A percentile compares a stretch with the other conserved stretches of the same genome.
These are phyloP conservation scores for Subanguina moxae DNA, from an alignment of 1,140 invertebrate genomes.

Conservation along the genomic window DNA sequence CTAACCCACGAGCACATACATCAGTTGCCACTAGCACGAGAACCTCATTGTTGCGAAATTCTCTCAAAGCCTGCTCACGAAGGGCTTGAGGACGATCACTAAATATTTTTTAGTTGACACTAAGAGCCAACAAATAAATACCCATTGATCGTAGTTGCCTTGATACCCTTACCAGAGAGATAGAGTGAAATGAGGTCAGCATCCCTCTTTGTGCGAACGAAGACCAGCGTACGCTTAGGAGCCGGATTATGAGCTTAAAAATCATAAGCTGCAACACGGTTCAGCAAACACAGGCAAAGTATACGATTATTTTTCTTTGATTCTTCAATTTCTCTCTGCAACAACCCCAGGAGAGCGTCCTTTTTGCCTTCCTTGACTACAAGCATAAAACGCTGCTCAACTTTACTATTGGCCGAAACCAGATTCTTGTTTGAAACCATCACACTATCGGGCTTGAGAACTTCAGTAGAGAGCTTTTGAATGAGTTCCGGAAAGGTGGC, in stretches of 20 bases:
- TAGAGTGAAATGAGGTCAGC: constrained; percentile 80
- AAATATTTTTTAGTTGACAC: too few relatives aligned
- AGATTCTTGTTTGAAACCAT: constrained; percentile 40
- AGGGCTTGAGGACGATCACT: constrained; percentile 78
- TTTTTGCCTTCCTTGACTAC: constrained; percentile 74
- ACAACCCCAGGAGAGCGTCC: constrained; percentile 59
- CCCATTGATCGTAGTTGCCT: constrained; percentile 28
- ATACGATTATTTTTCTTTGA: constrained; percentile 63
- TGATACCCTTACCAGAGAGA: constrained; percentile 62
- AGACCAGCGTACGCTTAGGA: constrained; percentile 72
- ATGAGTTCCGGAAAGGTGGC: constrained; percentile 65
- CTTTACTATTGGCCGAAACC: constrained; percentile 67
- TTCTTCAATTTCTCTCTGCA: constrained; percentile 18
- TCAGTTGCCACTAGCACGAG: constrained; percentile 81
- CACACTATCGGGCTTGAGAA: constrained; percentile 55
- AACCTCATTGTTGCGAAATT: constrained; percentile 70
- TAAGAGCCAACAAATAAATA: constrained; percentile 3
- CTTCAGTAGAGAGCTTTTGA: constrained; percentile 23
- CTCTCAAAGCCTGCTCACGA: constrained; percentile 77
- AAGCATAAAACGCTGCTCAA: constrained; percentile 75
- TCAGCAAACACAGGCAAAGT: not conserved
- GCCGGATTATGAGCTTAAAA: constrained; percentile 43
- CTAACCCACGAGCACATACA: constrained; percentile 82
- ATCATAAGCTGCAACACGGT: not conserved
- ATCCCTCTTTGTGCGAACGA: constrained; percentile 80